Conservation (phyloP, 2,888 invertebrate species). For the Nesidiocoris tenuis region DNA sequence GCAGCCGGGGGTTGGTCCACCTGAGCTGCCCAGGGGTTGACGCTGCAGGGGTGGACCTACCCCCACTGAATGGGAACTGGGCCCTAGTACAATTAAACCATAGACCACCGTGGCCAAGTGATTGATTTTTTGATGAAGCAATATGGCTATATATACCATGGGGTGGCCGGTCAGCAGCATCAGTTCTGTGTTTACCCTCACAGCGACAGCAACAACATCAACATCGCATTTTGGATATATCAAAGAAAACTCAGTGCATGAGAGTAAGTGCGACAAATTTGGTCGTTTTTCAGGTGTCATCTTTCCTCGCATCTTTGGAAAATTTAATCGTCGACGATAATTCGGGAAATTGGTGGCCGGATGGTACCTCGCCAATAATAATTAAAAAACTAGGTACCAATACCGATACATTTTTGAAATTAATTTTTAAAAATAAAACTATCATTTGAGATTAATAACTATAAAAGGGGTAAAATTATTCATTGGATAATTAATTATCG, state of each 20-base stretch:
- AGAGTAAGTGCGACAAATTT: conserved; percentile 31
- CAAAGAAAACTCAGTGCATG: conserved; percentile 16
- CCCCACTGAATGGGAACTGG: neutral
- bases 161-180: conserved; percentile 31
- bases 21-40: neutral
- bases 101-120: conserved; percentile 46
- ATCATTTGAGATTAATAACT: too few relatives aligned
- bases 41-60: neutral
- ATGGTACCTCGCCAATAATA: too few relatives aligned
- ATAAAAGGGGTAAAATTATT: too few relatives aligned
- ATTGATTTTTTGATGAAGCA: conserved; percentile 48
- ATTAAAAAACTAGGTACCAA: too few relatives aligned
- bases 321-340: too few relatives aligned
- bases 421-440: too few relatives aligned
- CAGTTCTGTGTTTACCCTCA: conserved; percentile 43
- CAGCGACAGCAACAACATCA: conserved; percentile 6
- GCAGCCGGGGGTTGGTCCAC: neutral
- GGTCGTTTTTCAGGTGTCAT: neutral
- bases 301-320: neutral
- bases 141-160: conserved; percentile 45
- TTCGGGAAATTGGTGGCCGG: too few relatives aligned
- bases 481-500: too few relatives aligned
- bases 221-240: conserved; percentile 6
- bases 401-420: too few relatives aligned
- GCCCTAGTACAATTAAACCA: conserved; percentile 43